These are phyloP conservation scores for Zonotrichia leucophrys DNA, from an alignment of 2,113 vertebrate genomes.

Conservation along the genomic window DNA sequence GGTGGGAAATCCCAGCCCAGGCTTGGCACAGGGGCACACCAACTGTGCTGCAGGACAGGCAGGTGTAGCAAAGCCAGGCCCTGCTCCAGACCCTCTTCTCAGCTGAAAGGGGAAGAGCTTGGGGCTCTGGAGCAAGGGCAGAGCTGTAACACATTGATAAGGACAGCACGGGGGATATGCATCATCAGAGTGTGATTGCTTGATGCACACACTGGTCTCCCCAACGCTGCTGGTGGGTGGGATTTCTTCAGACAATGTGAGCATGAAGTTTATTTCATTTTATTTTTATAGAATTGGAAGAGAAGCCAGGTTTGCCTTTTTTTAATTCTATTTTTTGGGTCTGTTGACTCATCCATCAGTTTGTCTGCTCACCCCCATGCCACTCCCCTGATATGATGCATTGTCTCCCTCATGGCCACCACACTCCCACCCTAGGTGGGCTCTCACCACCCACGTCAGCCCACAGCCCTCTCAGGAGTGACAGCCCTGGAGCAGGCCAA, in stretches of 20 bases:
- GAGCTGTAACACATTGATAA: accelerated
- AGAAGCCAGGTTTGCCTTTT: neutral
- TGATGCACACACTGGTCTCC: neutral
- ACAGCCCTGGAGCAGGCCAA: neutral
- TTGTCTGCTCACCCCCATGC: neutral
- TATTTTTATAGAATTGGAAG: neutral
- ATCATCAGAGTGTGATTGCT: accelerated
- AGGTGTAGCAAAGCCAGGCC: neutral
- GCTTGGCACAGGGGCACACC: neutral
- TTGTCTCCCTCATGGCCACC: neutral
- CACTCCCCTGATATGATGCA: neutral
- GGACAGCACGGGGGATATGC: neutral
- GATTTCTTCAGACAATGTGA: neutral
- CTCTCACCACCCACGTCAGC: accelerated
- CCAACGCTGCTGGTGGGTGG: accelerated
- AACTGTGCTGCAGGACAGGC: neutral
- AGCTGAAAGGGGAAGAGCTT: neutral
- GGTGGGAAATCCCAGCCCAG: neutral
- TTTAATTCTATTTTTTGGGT: neutral
- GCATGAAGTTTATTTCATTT: neutral
- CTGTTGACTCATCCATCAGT: neutral
- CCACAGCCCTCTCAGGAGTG: neutral
- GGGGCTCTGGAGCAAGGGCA: neutral
- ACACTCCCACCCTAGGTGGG: neutral
- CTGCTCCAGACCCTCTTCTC: neutral